A percentile compares a stretch with the other conserved stretches of the same genome.
These are phyloP conservation scores for Drosophila anceps DNA, from an alignment of 2,888 invertebrate genomes.

Conservation along the genomic window DNA sequence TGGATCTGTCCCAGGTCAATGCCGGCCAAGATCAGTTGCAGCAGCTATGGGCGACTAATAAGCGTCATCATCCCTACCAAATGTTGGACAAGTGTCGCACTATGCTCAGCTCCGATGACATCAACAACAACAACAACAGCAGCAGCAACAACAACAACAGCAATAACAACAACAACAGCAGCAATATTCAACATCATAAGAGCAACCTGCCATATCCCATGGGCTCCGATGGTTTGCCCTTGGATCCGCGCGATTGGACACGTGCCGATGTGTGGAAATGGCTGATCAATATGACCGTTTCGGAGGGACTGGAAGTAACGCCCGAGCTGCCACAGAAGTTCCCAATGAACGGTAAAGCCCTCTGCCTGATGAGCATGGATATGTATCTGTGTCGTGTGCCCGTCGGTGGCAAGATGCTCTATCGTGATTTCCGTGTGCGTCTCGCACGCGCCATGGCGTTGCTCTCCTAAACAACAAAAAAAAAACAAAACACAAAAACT, in stretches of 20 bases:
- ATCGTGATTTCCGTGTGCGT: conserved; percentile 90
- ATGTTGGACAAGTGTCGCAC: conserved; percentile 69
- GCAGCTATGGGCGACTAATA: conserved; percentile 70
- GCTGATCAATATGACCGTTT: conserved; percentile 87
- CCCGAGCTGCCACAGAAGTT: conserved; percentile 87
- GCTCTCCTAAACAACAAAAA: conserved; percentile 67
- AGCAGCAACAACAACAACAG: conserved; percentile 24
- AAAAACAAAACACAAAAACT: neutral
- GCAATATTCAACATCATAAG: conserved; percentile 1
- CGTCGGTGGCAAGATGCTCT: conserved; percentile 88
- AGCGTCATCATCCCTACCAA: conserved; percentile 78
- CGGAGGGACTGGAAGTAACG: conserved; percentile 85
- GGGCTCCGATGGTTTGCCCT: conserved; percentile 83
- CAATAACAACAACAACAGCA: neutral
- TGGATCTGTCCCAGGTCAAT: conserved; percentile 84
- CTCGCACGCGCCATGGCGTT: conserved; percentile 89
- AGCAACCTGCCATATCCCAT: conserved; percentile 63
- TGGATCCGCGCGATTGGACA: conserved; percentile 91
- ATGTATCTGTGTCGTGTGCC: conserved; percentile 91
- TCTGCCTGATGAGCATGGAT: conserved; percentile 91
- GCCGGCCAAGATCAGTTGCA: conserved; percentile 78
- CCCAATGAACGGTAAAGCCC: conserved; percentile 92
- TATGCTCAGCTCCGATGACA: conserved; percentile 48
- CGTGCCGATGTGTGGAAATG: conserved; percentile 90
- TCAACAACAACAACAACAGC: conserved; percentile 53